phyloP scores from a whole-genome alignment of 2,888 invertebrate species.

The Merodon equestris region DNA sequence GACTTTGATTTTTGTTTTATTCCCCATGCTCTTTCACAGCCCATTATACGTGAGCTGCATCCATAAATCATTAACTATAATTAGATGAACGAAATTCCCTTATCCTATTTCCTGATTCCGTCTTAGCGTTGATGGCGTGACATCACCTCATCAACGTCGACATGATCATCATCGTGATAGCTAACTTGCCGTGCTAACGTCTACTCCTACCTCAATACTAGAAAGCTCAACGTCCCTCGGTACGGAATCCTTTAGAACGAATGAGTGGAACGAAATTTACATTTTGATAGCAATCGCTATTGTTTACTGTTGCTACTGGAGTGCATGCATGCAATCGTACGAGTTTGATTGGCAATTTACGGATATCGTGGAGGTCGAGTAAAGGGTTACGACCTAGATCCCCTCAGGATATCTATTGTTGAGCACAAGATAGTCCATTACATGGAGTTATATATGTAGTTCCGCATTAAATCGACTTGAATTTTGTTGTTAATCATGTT shows the following conservation, averaged over 20 bases:
- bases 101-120: slow-evolving; percentile 42
- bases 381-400: too few species aligned
- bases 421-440: too few species aligned
- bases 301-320: too few species aligned
- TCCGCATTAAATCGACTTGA: too few species aligned
- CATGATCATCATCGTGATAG: slow-evolving; percentile 15
- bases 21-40: slow-evolving; percentile 3
- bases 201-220: neutral
- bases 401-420: too few species aligned
- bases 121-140: slow-evolving; percentile 45
- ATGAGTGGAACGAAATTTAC: slow-evolving; percentile 1
- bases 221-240: slow-evolving; percentile 29
- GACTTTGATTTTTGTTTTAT: too few species aligned
- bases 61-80: slow-evolving; percentile 30
- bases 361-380: too few species aligned
- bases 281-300: slow-evolving; percentile 30
- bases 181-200: slow-evolving; percentile 8
- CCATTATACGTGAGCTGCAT: slow-evolving; percentile 3
- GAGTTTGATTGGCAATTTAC: slow-evolving; percentile 27
- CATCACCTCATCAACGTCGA: slow-evolving; percentile 28
- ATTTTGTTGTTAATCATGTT: slow-evolving; percentile 39
- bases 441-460: slow-evolving; percentile 16
- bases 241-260: slow-evolving; percentile 24
- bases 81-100: slow-evolving; percentile 26
- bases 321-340: slow-evolving; percentile 15